Evolutionary conservation across 1,140 invertebrate genomes (phyloP), one percentile per base, ranked within the genome.

Genomic region (Thaumatotibia leucotreta): DNA sequence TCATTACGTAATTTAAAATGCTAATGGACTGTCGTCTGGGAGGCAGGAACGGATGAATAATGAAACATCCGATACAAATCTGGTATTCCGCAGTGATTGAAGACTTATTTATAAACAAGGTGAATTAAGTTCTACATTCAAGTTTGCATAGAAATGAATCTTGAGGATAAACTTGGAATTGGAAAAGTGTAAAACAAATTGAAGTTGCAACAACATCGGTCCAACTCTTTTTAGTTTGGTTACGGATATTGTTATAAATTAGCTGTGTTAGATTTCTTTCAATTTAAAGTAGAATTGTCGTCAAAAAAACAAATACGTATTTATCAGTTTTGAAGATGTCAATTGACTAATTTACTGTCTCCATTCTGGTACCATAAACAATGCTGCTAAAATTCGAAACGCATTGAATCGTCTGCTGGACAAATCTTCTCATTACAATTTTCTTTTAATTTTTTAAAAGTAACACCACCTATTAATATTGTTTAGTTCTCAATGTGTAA

Each of bases 1-100:
- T 82, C 83, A 82, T 85, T 80, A 80, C 49, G 72, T 77, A 76
- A 85, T 85, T 82, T 85, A 80, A 85, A 82, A 82, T 83, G 83
- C 75, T 83, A 85, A 85, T 83, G 71, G 70, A 50, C 66, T 72
- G 73, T 76, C 75, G 77, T 79, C 80, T 83, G 78, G 67, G 65
- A 76, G 70, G 63, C 67, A 64, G 39, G 67, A 64, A 27, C 61
- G 61, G 73, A 80, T 85, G 80, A 85, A 85, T 85, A 85, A 85
- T 83, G 71, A 80, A 79, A 74, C 70, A 75, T 73, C 73, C 72
- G 74, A 77, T 81, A 76, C 67, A 66, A 74, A 79, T 78, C 69
- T 70, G 50, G 68, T 66, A 75, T 75, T 71, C 65, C 33, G 65
- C 65, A 39, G 67, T 66, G 70, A 74, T 76, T 76, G 70, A 74